A percentile compares a stretch with the other conserved stretches of the same genome.
These are phyloP conservation scores for Enteromius radiatus DNA, from an alignment of 2,797 vertebrate genomes.

Conservation along the genomic window DNA sequence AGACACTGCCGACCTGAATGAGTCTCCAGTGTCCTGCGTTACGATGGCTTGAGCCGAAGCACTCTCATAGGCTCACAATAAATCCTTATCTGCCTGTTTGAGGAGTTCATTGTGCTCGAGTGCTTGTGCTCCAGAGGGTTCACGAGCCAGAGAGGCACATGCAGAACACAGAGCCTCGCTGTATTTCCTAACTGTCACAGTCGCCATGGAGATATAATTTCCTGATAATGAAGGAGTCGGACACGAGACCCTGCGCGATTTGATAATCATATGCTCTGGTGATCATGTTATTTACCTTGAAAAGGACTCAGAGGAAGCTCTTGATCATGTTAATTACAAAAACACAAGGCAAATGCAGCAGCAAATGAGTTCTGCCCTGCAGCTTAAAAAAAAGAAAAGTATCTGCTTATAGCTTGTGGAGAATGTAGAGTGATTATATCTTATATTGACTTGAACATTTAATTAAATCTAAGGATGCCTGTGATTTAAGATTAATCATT, in stretches of 20 bases:
- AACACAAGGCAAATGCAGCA: neutral
- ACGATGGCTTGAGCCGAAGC: constrained; percentile 57
- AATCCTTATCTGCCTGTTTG: constrained; percentile 55
- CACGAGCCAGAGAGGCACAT: constrained; percentile 8
- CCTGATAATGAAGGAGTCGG: neutral
- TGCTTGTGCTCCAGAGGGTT: constrained; percentile 29
- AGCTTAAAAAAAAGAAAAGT: neutral
- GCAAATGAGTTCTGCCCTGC: neutral
- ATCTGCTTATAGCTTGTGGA: neutral
- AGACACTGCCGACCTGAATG: constrained; percentile 67
- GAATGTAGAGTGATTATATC: neutral
- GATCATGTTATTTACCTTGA: constrained; percentile 29
- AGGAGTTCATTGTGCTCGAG: constrained; percentile 52
- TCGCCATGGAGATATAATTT: constrained; percentile 36
- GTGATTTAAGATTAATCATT: neutral
- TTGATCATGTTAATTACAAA: constrained; percentile 33
- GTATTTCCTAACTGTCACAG: constrained; percentile 10
- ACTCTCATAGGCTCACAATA: constrained; percentile 47
- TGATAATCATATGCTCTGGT: constrained; percentile 31
- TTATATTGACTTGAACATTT: constrained; percentile 4
- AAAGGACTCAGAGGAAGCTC: neutral
- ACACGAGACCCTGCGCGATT: neutral
- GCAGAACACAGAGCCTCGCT: constrained; percentile 17
- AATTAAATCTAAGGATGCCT: neutral
- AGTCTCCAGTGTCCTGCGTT: constrained; percentile 45